These are phyloP conservation scores for Patella vulgata DNA, from an alignment of 1,140 invertebrate genomes.

Conservation along the genomic window DNA sequence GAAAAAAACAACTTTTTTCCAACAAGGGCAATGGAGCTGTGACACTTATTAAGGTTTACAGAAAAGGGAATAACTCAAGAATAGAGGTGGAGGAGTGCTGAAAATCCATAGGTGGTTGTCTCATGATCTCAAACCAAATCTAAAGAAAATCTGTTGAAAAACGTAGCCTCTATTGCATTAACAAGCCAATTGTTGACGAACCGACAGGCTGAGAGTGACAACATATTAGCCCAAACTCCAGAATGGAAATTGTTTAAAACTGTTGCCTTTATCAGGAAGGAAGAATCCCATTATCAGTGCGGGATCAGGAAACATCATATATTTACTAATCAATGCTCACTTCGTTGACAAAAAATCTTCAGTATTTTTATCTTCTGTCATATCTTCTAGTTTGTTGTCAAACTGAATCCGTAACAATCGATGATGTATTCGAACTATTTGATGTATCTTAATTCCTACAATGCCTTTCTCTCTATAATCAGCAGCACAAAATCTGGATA, in stretches of 20 bases:
- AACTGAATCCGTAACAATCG: slow-evolving; percentile 58
- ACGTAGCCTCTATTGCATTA: no score
- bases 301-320: no score
- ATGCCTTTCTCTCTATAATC: slow-evolving; percentile 58
- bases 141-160: no score
- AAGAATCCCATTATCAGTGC: not conserved
- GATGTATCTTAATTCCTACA: slow-evolving; percentile 60
- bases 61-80: no score
- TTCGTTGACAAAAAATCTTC: slow-evolving; percentile 51
- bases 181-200: no score
- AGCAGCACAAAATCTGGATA: slow-evolving; percentile 65
- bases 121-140: no score
- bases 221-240: not conserved
- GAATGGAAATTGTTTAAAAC: not conserved
- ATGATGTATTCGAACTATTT: slow-evolving; percentile 62
- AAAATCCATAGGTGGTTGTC: no score
- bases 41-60: no score
- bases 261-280: not conserved
- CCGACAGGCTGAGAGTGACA: not conserved
- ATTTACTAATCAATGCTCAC: slow-evolving; percentile 34
- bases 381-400: slow-evolving; percentile 57
- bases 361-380: slow-evolving; percentile 49
- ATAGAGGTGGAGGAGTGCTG: no score
- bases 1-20: no score
- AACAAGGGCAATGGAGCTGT: no score